A percentile compares a stretch with the other conserved stretches of the same genome.
phyloP scores from a whole-genome alignment of 2,797 vertebrate species.

The Epinephelus malabaricus region DNA sequence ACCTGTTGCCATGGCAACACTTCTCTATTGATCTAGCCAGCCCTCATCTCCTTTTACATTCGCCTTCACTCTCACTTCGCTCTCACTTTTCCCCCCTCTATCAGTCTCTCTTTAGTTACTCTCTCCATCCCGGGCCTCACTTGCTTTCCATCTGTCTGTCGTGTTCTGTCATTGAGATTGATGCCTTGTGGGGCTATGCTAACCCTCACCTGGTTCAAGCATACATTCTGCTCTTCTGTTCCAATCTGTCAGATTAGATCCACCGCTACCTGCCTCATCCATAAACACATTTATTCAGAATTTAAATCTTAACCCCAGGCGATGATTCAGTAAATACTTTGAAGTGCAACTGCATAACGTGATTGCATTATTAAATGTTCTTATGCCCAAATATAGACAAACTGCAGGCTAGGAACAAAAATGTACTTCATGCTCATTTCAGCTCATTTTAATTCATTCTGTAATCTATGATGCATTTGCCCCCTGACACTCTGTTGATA shows the following conservation, averaged over 20 bases:
- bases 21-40: constrained; percentile 80
- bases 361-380: constrained; percentile 81
- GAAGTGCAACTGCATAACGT: constrained; percentile 83
- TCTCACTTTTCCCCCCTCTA: constrained; percentile 57
- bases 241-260: constrained; percentile 83
- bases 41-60: constrained; percentile 76
- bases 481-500: constrained; percentile 74
- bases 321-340: constrained; percentile 83
- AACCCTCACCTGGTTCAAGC: constrained; percentile 82
- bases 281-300: constrained; percentile 83
- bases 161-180: constrained; percentile 74
- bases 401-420: constrained; percentile 81
- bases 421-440: constrained; percentile 80
- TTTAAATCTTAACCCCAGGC: constrained; percentile 81
- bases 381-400: constrained; percentile 81
- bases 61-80: constrained; percentile 73
- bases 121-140: constrained; percentile 58
- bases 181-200: constrained; percentile 74
- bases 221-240: constrained; percentile 76
- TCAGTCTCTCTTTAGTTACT: constrained; percentile 75
- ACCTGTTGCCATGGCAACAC: constrained; percentile 84
- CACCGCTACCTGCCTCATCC: constrained; percentile 79
- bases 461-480: constrained; percentile 71
- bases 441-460: constrained; percentile 77
- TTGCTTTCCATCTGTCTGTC: constrained; percentile 73